Base-by-base conservation (phyloP, 2,113 vertebrate genomes). In the Theristicus caerulescens region DNA sequence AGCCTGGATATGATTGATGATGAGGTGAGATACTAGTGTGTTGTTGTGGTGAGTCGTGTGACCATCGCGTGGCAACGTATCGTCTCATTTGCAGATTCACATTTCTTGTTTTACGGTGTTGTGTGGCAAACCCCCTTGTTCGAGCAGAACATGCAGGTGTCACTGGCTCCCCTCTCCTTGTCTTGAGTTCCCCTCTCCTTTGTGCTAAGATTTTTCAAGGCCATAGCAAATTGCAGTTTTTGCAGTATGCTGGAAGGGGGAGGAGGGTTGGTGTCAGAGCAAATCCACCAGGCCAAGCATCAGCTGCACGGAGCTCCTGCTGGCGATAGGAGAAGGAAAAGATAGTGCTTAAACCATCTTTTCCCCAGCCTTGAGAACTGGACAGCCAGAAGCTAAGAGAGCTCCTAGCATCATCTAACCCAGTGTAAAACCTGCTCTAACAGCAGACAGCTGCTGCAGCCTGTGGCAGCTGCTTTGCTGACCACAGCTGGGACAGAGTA, bases 1-100 rank as follows among this genome's bases (percentile, higher is more conserved):
- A 99, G 99, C 98, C 98, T 99, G 99, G 99, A 99, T 98, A 99
- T 99, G 99, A 99, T 99, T 98, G 99, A 99, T 96, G 99, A 99
- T 90, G 99, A 99, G 99, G 99, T 99, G 98, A 99, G 99, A 98
- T 85, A 74, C 94, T 94, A 42, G 36, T 34, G 94, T 96, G 84
- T 85, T 97, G 36, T 93, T 92, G 88, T 91, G 95, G 81, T 93
- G 86, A 95, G 66, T 40, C 3, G 10, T 8, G 51, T 77, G 88
- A 69, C 67, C n/a, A n/a, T 95, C 9, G 11, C 0, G 55, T 91
- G 90, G 42, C 84, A 42, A 46, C 3, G 7, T 59, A 8, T 31
- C 3, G 34, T 88, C 64, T 62, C 62, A 25, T 72, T 70, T 55
- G 72, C 69, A 90, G 62, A 73, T 62, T 87, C 32, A 9, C 54